Conservation (phyloP, 2,113 vertebrate species). For the Podarcis cretensis region DNA sequence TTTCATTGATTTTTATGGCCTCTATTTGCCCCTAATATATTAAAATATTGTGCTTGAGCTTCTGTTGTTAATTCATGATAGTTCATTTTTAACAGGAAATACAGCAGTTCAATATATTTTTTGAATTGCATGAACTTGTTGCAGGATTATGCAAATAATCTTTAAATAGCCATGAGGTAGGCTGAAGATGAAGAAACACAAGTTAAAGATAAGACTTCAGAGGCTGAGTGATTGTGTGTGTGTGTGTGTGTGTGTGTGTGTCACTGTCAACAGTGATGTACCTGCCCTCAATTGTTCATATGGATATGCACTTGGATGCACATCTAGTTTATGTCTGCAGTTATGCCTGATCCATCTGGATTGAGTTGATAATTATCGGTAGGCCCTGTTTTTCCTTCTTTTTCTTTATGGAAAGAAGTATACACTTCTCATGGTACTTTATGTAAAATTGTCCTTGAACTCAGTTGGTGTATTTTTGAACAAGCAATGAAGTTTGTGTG, state of each 20-base stretch:
- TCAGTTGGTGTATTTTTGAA: neutral
- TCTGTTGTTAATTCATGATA: neutral
- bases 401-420: neutral
- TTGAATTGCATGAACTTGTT: neutral
- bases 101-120: too few species aligned
- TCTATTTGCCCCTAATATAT: neutral
- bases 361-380: neutral
- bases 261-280: neutral
- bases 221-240: too few species aligned
- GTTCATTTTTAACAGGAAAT: neutral
- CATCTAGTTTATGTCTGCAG: neutral
- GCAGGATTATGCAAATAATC: neutral
- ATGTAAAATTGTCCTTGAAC: neutral
- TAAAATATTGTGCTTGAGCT: neutral
- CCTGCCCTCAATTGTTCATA: neutral
- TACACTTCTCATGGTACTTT: slow-evolving; percentile 5
- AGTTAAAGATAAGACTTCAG: neutral
- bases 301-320: neutral
- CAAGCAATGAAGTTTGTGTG: neutral
- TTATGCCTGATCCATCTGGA: neutral
- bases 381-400: neutral
- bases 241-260: too few species aligned
- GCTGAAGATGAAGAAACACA: neutral
- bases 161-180: neutral
- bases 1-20: neutral